These are phyloP conservation scores for Molothrus ater DNA, from an alignment of 2,797 vertebrate genomes.

Conservation along the genomic window DNA sequence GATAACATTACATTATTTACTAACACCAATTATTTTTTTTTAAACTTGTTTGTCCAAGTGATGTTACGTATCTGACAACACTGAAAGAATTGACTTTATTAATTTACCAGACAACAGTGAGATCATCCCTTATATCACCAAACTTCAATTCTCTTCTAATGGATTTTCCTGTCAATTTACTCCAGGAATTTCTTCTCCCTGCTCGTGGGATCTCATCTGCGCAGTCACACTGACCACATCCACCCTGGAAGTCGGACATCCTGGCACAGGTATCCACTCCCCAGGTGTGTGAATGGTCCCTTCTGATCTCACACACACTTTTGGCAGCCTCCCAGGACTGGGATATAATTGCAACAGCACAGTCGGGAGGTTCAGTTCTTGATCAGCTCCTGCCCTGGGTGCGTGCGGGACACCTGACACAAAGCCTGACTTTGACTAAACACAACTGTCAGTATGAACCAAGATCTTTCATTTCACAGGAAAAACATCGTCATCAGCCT, in stretches of 20 bases:
- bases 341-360: not conserved
- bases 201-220: not conserved
- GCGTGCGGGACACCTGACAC: not conserved
- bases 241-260: not conserved
- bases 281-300: not conserved
- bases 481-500: not conserved
- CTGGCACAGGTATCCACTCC: not conserved
- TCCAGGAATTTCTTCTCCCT: not conserved
- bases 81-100: not conserved
- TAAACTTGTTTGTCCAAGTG: not conserved
- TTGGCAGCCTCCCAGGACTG: not conserved
- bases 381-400: not conserved
- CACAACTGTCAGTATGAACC: not conserved
- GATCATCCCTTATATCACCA: not conserved
- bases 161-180: not conserved
- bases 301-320: not conserved
- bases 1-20: not conserved
- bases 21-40: not conserved
- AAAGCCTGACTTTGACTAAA: not conserved
- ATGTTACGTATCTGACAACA: not conserved
- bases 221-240: not conserved
- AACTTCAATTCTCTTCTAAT: not conserved
- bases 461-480: not conserved
- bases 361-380: not conserved
- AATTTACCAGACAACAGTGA: not conserved